phyloP scores from a whole-genome alignment of 2,888 invertebrate genomes.

The Selenia dentaria region DNA sequence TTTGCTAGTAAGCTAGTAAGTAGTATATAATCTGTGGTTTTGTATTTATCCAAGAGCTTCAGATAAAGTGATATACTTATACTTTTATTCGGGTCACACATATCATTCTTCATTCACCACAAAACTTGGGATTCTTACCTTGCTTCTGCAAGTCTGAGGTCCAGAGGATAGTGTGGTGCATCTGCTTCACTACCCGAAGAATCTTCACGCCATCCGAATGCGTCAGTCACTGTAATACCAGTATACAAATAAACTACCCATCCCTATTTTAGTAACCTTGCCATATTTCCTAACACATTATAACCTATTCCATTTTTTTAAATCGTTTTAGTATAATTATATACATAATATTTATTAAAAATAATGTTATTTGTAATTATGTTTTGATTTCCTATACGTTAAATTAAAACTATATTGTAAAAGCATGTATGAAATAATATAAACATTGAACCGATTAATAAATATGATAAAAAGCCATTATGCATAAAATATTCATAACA shows the following conservation, averaged over 20 bases:
- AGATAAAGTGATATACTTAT: no score
- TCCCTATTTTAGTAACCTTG: not conserved
- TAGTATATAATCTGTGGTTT: no score
- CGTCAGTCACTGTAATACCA: constrained; percentile 62
- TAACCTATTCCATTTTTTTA: not conserved
- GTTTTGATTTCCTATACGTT: not conserved
- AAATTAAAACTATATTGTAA: constrained; percentile 27
- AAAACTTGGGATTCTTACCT: constrained; percentile 51
- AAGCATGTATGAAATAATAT: constrained; percentile 75
- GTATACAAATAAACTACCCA: not conserved
- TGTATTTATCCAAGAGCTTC: no score
- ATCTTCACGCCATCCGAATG: constrained; percentile 75
- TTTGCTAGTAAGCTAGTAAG: no score
- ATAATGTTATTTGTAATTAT: not conserved
- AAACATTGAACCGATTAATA: constrained; percentile 29
- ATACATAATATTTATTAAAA: not conserved
- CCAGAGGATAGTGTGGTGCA: constrained; percentile 76
- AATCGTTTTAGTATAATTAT: no score
- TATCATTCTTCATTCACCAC: no score
- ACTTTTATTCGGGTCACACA: no score
- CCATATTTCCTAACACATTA: not conserved
- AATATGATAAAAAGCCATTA: constrained; percentile 41
- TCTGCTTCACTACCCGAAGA: constrained; percentile 80
- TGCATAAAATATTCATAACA: constrained; percentile 47
- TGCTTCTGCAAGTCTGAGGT: constrained; percentile 77